Conservation (phyloP, 1,140 invertebrate species). For the Drosophila nasuta region DNA sequence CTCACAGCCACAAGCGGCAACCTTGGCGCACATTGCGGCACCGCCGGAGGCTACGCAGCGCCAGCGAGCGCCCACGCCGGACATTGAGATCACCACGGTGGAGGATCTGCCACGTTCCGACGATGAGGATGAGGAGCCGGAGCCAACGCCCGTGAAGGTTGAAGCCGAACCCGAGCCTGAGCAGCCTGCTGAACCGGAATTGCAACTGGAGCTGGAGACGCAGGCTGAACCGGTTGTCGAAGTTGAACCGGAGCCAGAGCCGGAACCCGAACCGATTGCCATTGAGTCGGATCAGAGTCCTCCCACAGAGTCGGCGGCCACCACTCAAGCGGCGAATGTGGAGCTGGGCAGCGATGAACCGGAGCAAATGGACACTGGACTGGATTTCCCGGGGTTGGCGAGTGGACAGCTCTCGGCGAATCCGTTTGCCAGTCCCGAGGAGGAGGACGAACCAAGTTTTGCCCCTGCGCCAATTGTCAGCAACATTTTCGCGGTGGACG, state of each 20-base stretch:
- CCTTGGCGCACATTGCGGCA: conserved; percentile 49
- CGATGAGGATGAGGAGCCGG: conserved; percentile 80
- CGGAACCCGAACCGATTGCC: background rate
- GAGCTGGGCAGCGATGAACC: conserved; percentile 54
- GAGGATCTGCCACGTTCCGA: conserved; percentile 81
- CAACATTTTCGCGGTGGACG: conserved; percentile 82
- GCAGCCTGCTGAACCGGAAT: conserved; percentile 11
- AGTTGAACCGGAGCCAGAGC: conserved; percentile 12
- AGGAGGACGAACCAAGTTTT: conserved; percentile 71
- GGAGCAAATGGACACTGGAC: conserved; percentile 81
- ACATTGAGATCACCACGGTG: conserved; percentile 83
- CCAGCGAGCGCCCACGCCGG: conserved; percentile 77
- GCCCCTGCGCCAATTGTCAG: conserved; percentile 54
- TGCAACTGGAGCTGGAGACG: background rate
- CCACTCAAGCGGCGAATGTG: conserved; percentile 42
- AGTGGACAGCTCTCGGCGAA: conserved; percentile 83
- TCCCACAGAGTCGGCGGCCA: conserved; percentile 64
- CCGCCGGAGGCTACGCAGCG: conserved; percentile 50
- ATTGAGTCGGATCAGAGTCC: conserved; percentile 68
- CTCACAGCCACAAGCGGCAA: conserved; percentile 75
- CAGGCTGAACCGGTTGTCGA: conserved; percentile 14
- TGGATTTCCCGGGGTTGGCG: conserved; percentile 73
- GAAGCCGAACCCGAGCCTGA: conserved; percentile 9
- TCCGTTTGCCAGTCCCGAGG: conserved; percentile 85
- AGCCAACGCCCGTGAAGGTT: conserved; percentile 22